Base-by-base conservation (phyloP, 2,113 vertebrate genomes). In the Ahaetulla prasina region DNA sequence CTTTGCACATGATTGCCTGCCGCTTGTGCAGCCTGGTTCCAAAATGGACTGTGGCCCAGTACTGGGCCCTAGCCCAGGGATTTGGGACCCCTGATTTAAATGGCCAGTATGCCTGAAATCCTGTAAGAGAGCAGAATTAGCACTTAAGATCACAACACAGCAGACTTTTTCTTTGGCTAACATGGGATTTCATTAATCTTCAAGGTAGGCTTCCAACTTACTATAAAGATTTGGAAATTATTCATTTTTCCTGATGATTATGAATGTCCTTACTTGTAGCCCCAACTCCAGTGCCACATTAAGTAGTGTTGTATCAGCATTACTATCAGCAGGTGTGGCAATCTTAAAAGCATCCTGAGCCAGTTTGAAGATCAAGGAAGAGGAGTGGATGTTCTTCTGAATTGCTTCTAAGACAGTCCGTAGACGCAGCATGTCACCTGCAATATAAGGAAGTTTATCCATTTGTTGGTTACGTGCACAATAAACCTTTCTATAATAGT, bases 271-370 rank as follows among this genome's bases (percentile, higher is more conserved):
- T 98, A 99, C 99, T 99, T 99, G 99, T 94, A 99, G 97, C 39
- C 99, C 99, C 14, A 99, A 98, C 97, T 99, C 99, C 95, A 99
- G 96, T 0, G 99, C 98, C 92, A 99, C 99, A 0, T 99, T 99
- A 95, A 99, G 99, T 95, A 99, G 97, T 0, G 99, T 99, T 1
- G 99, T 98, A 92, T 99, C 99, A 0, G 99, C 98, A 53, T 98
- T 98, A 97, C 95, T 99, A 97, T 99, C 99, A 0, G 98, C 98
- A 0, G 99, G 99, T 0, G 99, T 99, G 86, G 99, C 99, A 1
- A 99, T 99, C 97, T 99, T 99, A 96, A 99, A 99, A 1, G 99
- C 99, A 0, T 99, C 99, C 95, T 99, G 99, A 89, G 99, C 99
- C 96, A 99, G 97, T 96, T 99, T 99, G 97, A 99, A 99, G 97